A percentile compares a stretch with the other conserved stretches of the same genome.
phyloP scores from a whole-genome alignment of 2,888 invertebrate species.

The Pegoplata infirma region DNA sequence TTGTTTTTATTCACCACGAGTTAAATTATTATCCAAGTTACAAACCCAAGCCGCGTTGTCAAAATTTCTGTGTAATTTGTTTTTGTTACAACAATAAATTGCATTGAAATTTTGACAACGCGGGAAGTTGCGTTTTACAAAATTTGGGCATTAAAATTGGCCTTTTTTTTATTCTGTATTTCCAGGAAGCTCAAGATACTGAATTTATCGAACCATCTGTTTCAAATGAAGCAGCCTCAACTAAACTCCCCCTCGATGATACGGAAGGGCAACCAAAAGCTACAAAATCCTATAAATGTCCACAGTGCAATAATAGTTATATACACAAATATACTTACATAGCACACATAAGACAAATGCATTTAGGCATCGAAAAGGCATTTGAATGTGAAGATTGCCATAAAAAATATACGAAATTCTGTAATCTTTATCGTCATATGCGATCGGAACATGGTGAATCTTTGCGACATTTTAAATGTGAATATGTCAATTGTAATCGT shows the following conservation, averaged over 20 bases:
- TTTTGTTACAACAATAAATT: no score
- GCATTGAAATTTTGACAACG: no score
- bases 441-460: constrained; percentile 55
- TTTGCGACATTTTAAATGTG: constrained; percentile 54
- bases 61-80: no score
- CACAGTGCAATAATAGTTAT: constrained; percentile 52
- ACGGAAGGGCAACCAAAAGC: constrained; percentile 43
- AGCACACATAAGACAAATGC: constrained; percentile 59
- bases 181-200: constrained; percentile 25
- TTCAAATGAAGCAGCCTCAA: constrained; percentile 3
- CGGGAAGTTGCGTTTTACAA: no score
- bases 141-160: no score
- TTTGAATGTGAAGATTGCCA: constrained; percentile 60
- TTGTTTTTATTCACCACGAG: no score
- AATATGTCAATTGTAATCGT: constrained; percentile 51
- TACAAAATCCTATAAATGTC: constrained; percentile 53
- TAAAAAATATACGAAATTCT: constrained; percentile 59
- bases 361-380: constrained; percentile 50
- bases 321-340: constrained; percentile 55
- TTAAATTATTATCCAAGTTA: no score
- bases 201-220: constrained; percentile 14
- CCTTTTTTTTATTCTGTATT: not conserved
- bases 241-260: not conserved
- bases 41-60: no score
- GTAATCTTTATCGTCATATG: constrained; percentile 59